Evolutionary conservation across 2,113 vertebrate genomes (phyloP), one percentile per base, ranked within the genome.

Genomic region (Stigmatopora nigra): DNA sequence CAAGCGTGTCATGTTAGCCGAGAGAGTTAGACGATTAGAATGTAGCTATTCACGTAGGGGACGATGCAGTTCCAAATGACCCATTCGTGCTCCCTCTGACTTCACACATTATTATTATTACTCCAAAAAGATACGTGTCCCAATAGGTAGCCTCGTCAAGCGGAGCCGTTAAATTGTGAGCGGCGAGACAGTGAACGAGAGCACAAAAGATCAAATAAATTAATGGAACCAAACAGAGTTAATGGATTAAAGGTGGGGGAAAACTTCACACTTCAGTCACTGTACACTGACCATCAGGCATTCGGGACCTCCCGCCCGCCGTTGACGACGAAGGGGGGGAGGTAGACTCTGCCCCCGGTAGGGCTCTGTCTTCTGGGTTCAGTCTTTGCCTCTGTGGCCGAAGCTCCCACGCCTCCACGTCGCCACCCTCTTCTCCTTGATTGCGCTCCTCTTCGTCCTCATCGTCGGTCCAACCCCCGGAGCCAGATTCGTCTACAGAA

Each of bases 221-320:
- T 78, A 86, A 81, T 62, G 73, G 61, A 84, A 79, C 63, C 51
- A n/a, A 65, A 78, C 65, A 61, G 25, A 65, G 78, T 79, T 64
- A 67, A 69, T 71, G 67, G 49, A 68, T 70, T 58, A 22, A 41
- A 20, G 63, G 25, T 31, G 25, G 25, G 25, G 48, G 53, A 38
- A 52, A 64, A 72, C 62, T 68, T 94, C 92, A 99, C 88, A 99
- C 97, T 89, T 98, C 94, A 78, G 94, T 99, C 87, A 97, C 90
- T 68, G 95, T 98, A 89, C 95, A 99, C 89, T 98, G 97, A 87
- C 96, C 97, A 66, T 98, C 97, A 13, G 96, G 95, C 87, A 94
- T 92, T 78, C 95, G 94, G 69, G 95, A 96, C 69, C 94, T 93
- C 64, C 91, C 92, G 2, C 77, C 82, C 69, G 81, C 75, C 66